Percentiles rank a stretch among this genome's conserved stretches.
phyloP scores from a whole-genome alignment of 2,888 invertebrate species.

The Phengaris alcon region DNA sequence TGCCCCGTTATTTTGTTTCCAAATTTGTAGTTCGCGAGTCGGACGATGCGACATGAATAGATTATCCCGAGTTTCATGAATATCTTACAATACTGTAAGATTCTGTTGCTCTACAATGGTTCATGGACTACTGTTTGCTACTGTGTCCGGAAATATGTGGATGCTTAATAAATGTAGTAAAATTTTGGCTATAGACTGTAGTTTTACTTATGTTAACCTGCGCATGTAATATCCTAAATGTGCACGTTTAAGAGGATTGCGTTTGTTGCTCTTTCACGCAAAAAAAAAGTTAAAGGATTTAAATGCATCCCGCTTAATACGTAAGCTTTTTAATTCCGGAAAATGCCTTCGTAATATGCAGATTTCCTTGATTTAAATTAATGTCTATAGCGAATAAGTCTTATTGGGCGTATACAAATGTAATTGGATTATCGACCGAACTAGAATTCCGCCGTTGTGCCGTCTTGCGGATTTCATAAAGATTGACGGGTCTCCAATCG shows the following conservation, averaged over 20 bases:
- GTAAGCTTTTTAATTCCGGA: too few relatives aligned
- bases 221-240: too few relatives aligned
- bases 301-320: too few relatives aligned
- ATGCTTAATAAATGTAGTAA: too few relatives aligned
- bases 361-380: neutral
- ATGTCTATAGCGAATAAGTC: neutral
- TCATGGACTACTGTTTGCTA: neutral
- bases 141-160: too few relatives aligned
- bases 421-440: neutral
- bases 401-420: neutral
- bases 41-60: conserved; percentile 31
- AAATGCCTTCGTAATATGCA: neutral
- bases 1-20: conserved; percentile 29
- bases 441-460: neutral
- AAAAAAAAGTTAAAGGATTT: too few relatives aligned
- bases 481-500: conserved; percentile 14
- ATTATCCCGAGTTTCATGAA: conserved; percentile 36
- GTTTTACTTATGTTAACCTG: too few relatives aligned
- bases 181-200: too few relatives aligned
- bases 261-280: neutral
- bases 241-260: neutral
- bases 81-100: conserved; percentile 21
- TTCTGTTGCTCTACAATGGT: neutral
- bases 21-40: conserved; percentile 32
- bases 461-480: conserved; percentile 9